Percentiles rank a stretch among this genome's conserved stretches.
These are phyloP conservation scores for Nothoprocta perdicaria DNA, from an alignment of 2,113 vertebrate species.

Conservation along the genomic window DNA sequence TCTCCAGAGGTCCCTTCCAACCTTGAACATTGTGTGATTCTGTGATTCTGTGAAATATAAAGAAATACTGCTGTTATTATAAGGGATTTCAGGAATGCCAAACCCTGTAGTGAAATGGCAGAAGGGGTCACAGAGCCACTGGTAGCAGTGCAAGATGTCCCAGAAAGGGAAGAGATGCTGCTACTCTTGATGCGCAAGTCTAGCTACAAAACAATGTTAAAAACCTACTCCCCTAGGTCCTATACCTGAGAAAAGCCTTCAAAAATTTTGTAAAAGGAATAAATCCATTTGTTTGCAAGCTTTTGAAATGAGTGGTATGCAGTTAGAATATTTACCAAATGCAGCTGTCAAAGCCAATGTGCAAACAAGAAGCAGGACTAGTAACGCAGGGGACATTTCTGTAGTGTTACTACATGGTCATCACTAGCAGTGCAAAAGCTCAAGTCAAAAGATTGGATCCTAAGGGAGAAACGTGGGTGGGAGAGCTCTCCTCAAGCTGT, in stretches of 20 bases:
- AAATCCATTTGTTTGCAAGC: neutral
- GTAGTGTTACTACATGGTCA: too few relatives aligned
- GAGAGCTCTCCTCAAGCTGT: neutral
- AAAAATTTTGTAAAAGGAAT: neutral
- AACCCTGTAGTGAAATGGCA: neutral
- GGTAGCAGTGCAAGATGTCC: neutral
- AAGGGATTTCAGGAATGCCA: neutral
- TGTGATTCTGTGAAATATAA: too few relatives aligned
- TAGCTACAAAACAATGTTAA: neutral
- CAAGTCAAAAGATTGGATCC: neutral
- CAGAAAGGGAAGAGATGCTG: neutral
- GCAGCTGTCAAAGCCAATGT: neutral
- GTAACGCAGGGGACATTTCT: neutral
- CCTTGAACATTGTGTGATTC: too few relatives aligned
- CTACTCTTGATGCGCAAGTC: neutral
- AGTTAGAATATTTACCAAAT: neutral
- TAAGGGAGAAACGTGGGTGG: neutral
- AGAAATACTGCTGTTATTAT: neutral
- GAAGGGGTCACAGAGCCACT: constrained; percentile 14
- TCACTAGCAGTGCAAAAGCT: neutral
- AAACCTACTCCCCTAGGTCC: too few relatives aligned
- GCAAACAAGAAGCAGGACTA: neutral
- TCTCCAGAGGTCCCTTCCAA: too few relatives aligned
- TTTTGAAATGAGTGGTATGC: neutral
- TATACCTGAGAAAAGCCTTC: neutral